Evolutionary conservation across 1,140 invertebrate species (phyloP), one percentile per base, ranked within the genome.

Genomic region (Sycophaga agraensis): DNA sequence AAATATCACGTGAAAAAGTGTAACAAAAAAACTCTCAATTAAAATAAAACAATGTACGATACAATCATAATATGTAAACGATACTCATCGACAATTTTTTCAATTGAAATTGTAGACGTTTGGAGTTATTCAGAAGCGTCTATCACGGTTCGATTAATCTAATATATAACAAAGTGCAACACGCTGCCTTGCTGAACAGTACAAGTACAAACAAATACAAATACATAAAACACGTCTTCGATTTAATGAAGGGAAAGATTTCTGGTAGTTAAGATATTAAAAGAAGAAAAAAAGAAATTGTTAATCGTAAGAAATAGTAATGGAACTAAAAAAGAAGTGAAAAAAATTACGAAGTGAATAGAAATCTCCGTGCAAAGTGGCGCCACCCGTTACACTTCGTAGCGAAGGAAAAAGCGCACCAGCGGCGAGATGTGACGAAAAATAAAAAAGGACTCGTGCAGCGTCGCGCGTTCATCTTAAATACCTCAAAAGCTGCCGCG

Each of bases 101-200:
- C n/a, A n/a, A n/a, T n/a, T n/a, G n/a, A n/a, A n/a, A n/a, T n/a
- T n/a, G n/a, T 63, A 49, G 46, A 59, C 40, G 55, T 71, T 71
- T 73, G 71, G 70, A 72, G 70, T 74, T 69, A 73, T 76, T 68
- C 70, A 69, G 66, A 71, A 71, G 59, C 50, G 66, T 74, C 11
- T 6, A 69, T 77, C 70, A 68, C 70, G 74, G 69, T 73, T 75
- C 75, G 72, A 74, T 71, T 75, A 74, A 76, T 74, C 73, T 76
- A 72, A 73, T 77, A 76, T 78, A 74, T 80, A 81, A 81, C 78
- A 81, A 81, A 81, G 78, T 81, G 79, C 77, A 81, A 81, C 79
- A 80, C 76, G 79, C 79, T 81, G 79, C 79, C 79, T 81, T 81
- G 79, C 78, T 80, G 74, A 81, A 81, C 78, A 80, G 78, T 81